A percentile compares a stretch with the other conserved stretches of the same genome.
Evolutionary conservation across 2,797 vertebrate genomes (phyloP).

Genomic region (Vireo griseus): DNA sequence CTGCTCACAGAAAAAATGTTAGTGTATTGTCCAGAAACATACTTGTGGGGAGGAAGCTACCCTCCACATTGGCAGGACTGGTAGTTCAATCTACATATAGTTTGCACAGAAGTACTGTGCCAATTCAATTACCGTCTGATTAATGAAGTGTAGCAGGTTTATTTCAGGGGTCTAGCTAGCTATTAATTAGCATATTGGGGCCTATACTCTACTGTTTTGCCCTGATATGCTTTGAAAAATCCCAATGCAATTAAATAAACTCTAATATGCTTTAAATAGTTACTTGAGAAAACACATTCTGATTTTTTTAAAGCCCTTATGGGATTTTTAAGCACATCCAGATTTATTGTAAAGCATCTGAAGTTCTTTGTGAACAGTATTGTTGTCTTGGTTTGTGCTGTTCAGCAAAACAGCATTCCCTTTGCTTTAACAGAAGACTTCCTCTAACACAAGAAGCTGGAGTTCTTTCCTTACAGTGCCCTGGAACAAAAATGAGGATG

Average conservation of each 20-base stretch:
- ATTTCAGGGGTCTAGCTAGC: constrained; percentile 80
- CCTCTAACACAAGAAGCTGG: background rate
- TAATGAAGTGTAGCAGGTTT: constrained; percentile 81
- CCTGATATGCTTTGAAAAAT: constrained; percentile 80
- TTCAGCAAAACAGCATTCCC: constrained; percentile 13
- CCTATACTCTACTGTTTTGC: constrained; percentile 76
- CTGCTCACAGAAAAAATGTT: constrained; percentile 11
- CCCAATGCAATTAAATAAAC: constrained; percentile 78
- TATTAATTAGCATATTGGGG: constrained; percentile 81
- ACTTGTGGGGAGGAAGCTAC: constrained; percentile 25
- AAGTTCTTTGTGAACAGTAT: constrained; percentile 59
- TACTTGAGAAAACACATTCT: constrained; percentile 76
- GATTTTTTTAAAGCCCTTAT: constrained; percentile 67
- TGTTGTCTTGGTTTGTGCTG: constrained; percentile 1
- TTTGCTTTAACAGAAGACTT: background rate
- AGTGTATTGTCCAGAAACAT: constrained; percentile 10
- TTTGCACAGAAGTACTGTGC: constrained; percentile 76
- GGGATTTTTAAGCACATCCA: constrained; percentile 73
- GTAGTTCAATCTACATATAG: constrained; percentile 72
- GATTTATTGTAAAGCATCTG: constrained; percentile 70
- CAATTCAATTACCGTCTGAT: constrained; percentile 83
- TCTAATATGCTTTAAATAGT: constrained; percentile 79
- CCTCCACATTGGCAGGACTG: constrained; percentile 59
- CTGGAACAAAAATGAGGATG: background rate
- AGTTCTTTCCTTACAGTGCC: background rate